A percentile compares a stretch with the other conserved stretches of the same genome.
Conservation (phyloP, 2,888 invertebrate species). For the Pegoplata infirma region DNA sequence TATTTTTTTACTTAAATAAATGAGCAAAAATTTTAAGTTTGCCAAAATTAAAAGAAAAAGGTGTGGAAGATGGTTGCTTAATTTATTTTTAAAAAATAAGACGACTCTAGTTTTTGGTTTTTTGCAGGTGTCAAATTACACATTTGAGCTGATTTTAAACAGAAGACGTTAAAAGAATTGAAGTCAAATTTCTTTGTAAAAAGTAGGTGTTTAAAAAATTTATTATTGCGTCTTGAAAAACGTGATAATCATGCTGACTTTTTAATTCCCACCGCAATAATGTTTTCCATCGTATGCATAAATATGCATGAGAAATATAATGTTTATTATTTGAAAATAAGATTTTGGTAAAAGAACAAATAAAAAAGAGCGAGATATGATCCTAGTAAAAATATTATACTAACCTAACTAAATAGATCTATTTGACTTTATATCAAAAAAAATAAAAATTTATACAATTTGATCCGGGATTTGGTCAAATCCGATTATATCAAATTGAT, state of each 20-base stretch:
- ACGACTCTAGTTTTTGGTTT: constrained; percentile 39
- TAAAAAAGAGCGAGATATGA: no score
- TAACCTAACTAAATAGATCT: no score
- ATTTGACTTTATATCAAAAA: no score
- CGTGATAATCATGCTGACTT: constrained; percentile 50
- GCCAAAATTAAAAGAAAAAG: constrained; percentile 34
- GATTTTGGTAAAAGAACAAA: background rate
- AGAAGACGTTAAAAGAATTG: constrained; percentile 27
- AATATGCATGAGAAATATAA: background rate
- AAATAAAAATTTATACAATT: no score
- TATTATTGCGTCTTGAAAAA: constrained; percentile 39
- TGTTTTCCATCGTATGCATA: background rate
- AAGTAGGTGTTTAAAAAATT: constrained; percentile 63
- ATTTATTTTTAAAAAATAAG: constrained; percentile 39
- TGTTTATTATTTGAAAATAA: background rate
- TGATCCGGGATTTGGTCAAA: no score
- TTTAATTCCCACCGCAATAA: constrained; percentile 41
- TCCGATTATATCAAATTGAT: no score
- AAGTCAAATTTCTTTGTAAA: constrained; percentile 48
- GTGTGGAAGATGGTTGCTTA: constrained; percentile 55
- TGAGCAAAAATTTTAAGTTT: constrained; percentile 43
- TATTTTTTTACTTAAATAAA: constrained; percentile 41
- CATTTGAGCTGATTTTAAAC: constrained; percentile 51
- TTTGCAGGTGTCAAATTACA: constrained; percentile 62
- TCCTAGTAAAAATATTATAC: no score